These are phyloP conservation scores for Drosophila varians DNA, from an alignment of 1,140 invertebrate species.

Conservation along the genomic window DNA sequence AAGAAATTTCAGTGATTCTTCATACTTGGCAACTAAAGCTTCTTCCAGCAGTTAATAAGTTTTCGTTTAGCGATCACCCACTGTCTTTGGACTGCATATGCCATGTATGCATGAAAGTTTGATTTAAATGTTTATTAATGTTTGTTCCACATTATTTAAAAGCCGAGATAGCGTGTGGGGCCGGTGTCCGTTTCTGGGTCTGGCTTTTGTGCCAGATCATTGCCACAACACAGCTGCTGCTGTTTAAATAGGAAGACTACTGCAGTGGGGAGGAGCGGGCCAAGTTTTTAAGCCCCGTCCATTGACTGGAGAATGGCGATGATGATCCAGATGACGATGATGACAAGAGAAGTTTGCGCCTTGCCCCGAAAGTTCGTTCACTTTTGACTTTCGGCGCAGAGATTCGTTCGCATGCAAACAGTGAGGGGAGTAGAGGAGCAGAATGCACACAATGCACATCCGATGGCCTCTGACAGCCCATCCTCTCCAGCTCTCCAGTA, in stretches of 20 bases:
- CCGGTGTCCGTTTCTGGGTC: slow-evolving; percentile 16
- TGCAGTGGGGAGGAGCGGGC: slow-evolving; percentile 6
- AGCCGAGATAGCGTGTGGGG: slow-evolving; percentile 28
- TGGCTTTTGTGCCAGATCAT: slow-evolving; percentile 46
- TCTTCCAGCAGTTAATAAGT: slow-evolving; percentile 24
- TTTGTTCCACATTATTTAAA: slow-evolving; percentile 39
- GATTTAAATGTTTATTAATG: slow-evolving; percentile 20
- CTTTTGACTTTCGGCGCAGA: slow-evolving; percentile 51
- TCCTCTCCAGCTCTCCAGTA: slow-evolving; percentile 21
- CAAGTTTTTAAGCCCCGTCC: slow-evolving; percentile 44
- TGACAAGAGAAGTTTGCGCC: slow-evolving; percentile 40
- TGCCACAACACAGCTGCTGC: slow-evolving; percentile 44
- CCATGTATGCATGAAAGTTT: slow-evolving; percentile 1
- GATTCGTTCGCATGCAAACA: slow-evolving; percentile 40
- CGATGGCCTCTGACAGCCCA: slow-evolving; percentile 25
- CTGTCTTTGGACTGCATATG: slow-evolving; percentile 8
- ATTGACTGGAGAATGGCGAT: slow-evolving; percentile 27
- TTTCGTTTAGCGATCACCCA: slow-evolving; percentile 25
- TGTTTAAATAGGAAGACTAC: too few relatives aligned
- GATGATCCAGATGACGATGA: slow-evolving; percentile 32
- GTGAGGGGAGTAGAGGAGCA: slow-evolving; percentile 10
- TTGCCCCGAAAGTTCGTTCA: slow-evolving; percentile 53
- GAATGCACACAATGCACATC: slow-evolving; percentile 5
- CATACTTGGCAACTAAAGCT: slow-evolving; percentile 3
- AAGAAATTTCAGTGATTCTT: too few relatives aligned